Base-by-base conservation (phyloP, 35 echinoderm and acorn worm species). In the Diadema setosum region DNA sequence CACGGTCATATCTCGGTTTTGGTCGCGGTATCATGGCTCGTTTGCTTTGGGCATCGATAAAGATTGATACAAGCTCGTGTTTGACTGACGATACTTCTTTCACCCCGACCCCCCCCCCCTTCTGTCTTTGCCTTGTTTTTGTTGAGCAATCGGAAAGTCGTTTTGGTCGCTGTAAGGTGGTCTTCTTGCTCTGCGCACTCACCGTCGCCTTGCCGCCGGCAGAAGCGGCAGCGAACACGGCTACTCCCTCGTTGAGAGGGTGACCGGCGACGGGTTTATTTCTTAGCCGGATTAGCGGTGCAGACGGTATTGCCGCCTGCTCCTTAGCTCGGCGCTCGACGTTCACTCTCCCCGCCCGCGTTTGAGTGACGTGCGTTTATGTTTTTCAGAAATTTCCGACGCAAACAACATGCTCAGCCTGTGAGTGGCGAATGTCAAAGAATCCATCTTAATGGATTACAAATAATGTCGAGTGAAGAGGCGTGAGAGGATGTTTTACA, bases 321-420 rank as follows among this genome's bases (percentile, higher is more conserved):
- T 67, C 18, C 20, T 33, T 67, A 14, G 26, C 21, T 29, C 63
- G 4, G 63, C 37, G n/a, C 63, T 67, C 37, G 7, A 67, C 5
- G 30, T 26, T 26, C 63, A 67, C 30, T 33, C 30, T 34, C 30
- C 37, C 37, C 8, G 3, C 25, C 14, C 18, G 63, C 37, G 30
- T 67, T 67, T 67, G 63, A 67, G 63, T 67, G 63, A 67, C 63
- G 37, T 67, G 63, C 63, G 63, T 67, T 67, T 67, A 67, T 67
- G 37, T 67, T 67, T 67, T 67, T 33, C 27, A 33, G 27, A 67
- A 67, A 15, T 67, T 67, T n/a, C n/a, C 27, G 20, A 67, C 20
- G 63, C 63, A 67, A 67, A 67, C 63, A 67, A 34, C 30, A 34
- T 67, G 37, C 63, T 67, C 37, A 67, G 63, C 14, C 14, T 55